A percentile compares a stretch with the other conserved stretches of the same genome.
phyloP scores from a whole-genome alignment of 2,797 vertebrate genomes.

The Jordanella pulchra region DNA sequence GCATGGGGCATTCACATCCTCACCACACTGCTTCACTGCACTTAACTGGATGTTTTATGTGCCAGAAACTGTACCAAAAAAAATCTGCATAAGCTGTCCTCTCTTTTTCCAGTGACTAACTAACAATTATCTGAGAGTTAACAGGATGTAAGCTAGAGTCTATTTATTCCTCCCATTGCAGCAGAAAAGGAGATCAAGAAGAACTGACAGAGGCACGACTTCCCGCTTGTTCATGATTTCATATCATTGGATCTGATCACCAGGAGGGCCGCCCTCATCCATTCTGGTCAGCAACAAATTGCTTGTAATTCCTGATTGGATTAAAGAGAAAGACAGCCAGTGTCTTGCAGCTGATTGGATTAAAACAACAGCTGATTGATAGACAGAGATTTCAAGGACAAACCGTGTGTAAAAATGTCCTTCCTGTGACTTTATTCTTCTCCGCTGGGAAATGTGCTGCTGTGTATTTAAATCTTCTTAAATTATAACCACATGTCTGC shows the following conservation, averaged over 20 bases:
- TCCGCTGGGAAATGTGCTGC: not conserved
- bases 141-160: not conserved
- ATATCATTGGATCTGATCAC: conserved; percentile 39
- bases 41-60: not conserved
- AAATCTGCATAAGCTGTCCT: not conserved
- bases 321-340: conserved; percentile 44
- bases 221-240: conserved; percentile 26
- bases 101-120: not conserved
- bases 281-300: conserved; percentile 50
- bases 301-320: conserved; percentile 51
- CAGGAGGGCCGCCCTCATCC: conserved; percentile 43
- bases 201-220: conserved; percentile 5
- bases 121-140: not conserved
- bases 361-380: conserved; percentile 23
- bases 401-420: not conserved
- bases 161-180: not conserved
- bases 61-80: not conserved
- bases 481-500: not conserved
- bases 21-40: not conserved
- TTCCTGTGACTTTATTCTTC: not conserved
- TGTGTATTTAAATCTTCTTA: not conserved
- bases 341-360: conserved; percentile 49
- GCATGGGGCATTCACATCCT: too few relatives aligned
- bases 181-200: not conserved
- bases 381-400: conserved; percentile 9